phyloP scores from a whole-genome alignment of 2,113 vertebrate species.

The Cepphus grylle region DNA sequence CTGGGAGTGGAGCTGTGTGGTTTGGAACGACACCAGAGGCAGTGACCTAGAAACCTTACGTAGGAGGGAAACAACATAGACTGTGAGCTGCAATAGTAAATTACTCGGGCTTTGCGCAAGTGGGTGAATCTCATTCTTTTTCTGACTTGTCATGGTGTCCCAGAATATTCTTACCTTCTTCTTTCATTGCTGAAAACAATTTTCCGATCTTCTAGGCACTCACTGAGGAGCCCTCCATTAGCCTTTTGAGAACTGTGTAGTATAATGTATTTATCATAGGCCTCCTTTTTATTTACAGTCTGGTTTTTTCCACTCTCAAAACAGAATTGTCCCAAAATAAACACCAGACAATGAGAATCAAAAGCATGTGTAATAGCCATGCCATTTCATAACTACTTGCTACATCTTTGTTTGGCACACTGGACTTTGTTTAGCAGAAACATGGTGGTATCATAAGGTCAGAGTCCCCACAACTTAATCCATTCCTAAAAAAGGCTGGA shows the following conservation, averaged over 20 bases:
- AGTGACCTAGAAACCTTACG: constrained; percentile 27
- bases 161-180: background rate
- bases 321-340: constrained; percentile 44
- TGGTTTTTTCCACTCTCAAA: constrained; percentile 11
- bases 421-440: constrained; percentile 46
- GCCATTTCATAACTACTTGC: constrained; percentile 27
- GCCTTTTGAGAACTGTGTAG: background rate
- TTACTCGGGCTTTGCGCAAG: constrained; percentile 27
- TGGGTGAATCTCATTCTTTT: background rate
- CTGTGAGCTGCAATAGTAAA: background rate
- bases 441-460: constrained; percentile 19
- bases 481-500: background rate
- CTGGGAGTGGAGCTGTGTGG: background rate
- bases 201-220: background rate
- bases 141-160: background rate
- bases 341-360: constrained; percentile 36
- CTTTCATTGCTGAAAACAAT: background rate
- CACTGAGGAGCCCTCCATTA: background rate
- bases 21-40: background rate
- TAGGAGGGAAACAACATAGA: background rate
- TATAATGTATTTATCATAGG: background rate
- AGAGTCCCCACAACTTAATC: background rate
- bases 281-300: constrained; percentile 26
- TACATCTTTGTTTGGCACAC: constrained; percentile 40
- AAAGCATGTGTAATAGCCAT: constrained; percentile 17